Conservation (phyloP, 2,797 vertebrate species). For the Avahi laniger region DNA sequence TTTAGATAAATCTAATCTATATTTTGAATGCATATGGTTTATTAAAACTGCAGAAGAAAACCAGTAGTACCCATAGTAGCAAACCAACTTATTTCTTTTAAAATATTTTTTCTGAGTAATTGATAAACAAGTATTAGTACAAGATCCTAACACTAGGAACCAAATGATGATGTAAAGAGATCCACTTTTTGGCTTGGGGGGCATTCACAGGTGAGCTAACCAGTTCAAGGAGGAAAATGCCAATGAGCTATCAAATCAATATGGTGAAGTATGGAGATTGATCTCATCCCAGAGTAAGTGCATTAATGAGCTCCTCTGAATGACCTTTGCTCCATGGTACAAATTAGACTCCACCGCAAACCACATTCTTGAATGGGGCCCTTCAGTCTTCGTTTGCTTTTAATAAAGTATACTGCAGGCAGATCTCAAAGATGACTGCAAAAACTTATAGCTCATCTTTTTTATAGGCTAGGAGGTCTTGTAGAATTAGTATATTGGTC, state of each 20-base stretch:
- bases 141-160: slow-evolving; percentile 53
- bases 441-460: slow-evolving; percentile 33
- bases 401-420: slow-evolving; percentile 83
- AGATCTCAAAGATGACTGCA: slow-evolving; percentile 75
- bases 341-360: slow-evolving; percentile 85
- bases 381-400: slow-evolving; percentile 77
- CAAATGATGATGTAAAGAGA: slow-evolving; percentile 60
- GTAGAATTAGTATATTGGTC: not conserved
- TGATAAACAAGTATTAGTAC: slow-evolving; percentile 53
- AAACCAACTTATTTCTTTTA: slow-evolving; percentile 16
- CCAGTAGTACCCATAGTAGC: slow-evolving; percentile 14
- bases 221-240: slow-evolving; percentile 83
- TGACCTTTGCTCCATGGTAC: slow-evolving; percentile 90
- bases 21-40: not conserved
- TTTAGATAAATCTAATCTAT: not conserved
- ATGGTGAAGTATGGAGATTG: slow-evolving; percentile 90
- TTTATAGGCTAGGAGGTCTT: not conserved
- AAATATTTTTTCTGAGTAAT: slow-evolving; percentile 60
- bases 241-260: slow-evolving; percentile 90
- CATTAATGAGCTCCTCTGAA: slow-evolving; percentile 90
- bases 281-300: slow-evolving; percentile 91
- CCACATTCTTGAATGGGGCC: slow-evolving; percentile 79
- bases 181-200: slow-evolving; percentile 65
- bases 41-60: slow-evolving; percentile 24
- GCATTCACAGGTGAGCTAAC: slow-evolving; percentile 81